A percentile compares a stretch with the other conserved stretches of the same genome.
These are phyloP conservation scores for Nephrotoma appendiculata DNA, from an alignment of 2,888 invertebrate genomes.

Conservation along the genomic window DNA sequence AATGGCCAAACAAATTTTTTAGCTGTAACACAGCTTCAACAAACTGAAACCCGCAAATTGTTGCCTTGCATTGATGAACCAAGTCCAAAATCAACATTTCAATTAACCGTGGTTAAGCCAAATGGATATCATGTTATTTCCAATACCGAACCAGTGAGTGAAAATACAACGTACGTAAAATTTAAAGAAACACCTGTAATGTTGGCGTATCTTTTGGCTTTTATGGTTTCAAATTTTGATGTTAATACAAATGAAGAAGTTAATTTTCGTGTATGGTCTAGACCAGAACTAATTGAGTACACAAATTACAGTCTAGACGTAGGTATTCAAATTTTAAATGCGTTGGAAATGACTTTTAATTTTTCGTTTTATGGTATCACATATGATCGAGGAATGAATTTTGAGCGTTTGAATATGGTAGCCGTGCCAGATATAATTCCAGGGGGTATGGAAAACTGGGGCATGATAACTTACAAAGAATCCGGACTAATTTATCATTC, in stretches of 20 bases:
- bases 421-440: conserved; percentile 71
- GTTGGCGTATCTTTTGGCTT: conserved; percentile 69
- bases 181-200: conserved; percentile 48
- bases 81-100: conserved; percentile 64
- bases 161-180: conserved; percentile 43
- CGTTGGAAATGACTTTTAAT: conserved; percentile 42
- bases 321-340: conserved; percentile 36
- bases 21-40: conserved; percentile 68
- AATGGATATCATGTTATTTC: conserved; percentile 59
- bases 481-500: conserved; percentile 50
- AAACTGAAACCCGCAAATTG: conserved; percentile 64
- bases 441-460: conserved; percentile 91
- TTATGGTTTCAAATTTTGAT: conserved; percentile 56
- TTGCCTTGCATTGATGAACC: conserved; percentile 86
- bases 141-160: conserved; percentile 39
- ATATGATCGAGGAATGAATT: conserved; percentile 22
- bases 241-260: conserved; percentile 18
- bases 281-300: conserved; percentile 50
- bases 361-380: conserved; percentile 33
- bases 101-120: conserved; percentile 58
- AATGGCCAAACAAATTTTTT: conserved; percentile 22
- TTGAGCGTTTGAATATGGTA: conserved; percentile 66
- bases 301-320: conserved; percentile 49
- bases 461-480: conserved; percentile 66
- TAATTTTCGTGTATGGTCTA: conserved; percentile 48